Conservation (phyloP, 2,113 vertebrate genomes). For the Odocoileus hemionus region DNA sequence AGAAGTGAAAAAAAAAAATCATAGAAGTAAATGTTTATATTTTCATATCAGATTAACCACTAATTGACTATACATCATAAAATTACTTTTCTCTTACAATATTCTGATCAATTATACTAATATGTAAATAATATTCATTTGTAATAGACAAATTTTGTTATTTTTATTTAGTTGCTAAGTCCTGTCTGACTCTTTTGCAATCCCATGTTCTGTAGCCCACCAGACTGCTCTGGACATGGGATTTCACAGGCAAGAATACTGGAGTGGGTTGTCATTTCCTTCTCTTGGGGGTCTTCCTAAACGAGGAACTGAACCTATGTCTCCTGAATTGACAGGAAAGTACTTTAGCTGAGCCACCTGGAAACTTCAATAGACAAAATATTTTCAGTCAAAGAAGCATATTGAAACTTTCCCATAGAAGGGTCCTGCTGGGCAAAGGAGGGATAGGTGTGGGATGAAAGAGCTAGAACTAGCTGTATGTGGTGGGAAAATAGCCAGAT, state of each 20-base stretch:
- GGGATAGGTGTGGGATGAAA: neutral
- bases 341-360: neutral
- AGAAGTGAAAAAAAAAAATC: neutral
- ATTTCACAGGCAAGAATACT: neutral
- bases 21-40: neutral
- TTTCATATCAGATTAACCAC: neutral
- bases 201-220: neutral
- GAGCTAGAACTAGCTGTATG: neutral
- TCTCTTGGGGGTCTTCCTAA: neutral
- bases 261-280: neutral
- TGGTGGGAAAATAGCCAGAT: neutral
- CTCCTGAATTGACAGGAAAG: neutral
- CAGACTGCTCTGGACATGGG: neutral
- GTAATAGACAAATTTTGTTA: neutral
- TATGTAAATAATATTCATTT: neutral
- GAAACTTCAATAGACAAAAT: neutral
- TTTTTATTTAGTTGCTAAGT: neutral
- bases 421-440: neutral
- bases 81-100: neutral
- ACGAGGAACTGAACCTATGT: neutral
- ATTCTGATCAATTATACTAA: neutral
- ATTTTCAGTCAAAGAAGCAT: neutral
- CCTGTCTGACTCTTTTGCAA: fast-evolving
- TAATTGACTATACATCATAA: neutral
- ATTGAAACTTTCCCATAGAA: neutral